These are phyloP conservation scores for Galago senegalensis DNA, from an alignment of 2,797 vertebrate genomes.

Conservation along the genomic window DNA sequence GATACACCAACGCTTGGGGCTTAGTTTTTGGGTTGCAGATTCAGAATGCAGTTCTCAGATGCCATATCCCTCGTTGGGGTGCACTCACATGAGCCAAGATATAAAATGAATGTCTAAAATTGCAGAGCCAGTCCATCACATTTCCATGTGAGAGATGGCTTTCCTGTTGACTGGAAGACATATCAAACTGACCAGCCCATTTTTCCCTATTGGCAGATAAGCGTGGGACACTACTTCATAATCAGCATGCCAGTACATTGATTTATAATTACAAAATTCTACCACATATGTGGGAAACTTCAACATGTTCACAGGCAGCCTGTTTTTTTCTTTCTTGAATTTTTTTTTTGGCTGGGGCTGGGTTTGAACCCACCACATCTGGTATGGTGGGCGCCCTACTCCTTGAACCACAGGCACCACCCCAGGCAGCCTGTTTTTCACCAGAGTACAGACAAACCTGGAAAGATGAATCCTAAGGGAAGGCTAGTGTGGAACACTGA, in stretches of 20 bases:
- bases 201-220: not conserved
- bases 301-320: not conserved
- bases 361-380: too few species aligned
- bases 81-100: not conserved
- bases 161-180: not conserved
- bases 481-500: conserved; percentile 2
- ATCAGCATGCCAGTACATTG: not conserved
- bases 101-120: not conserved
- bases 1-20: not conserved
- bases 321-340: too few species aligned
- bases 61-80: not conserved
- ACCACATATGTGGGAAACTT: not conserved
- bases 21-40: not conserved
- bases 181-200: not conserved
- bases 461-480: conserved; percentile 55
- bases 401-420: too few species aligned
- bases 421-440: not conserved
- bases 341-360: too few species aligned
- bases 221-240: not conserved
- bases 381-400: too few species aligned
- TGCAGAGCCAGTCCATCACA: not conserved
- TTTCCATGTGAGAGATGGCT: not conserved
- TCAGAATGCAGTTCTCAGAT: not conserved
- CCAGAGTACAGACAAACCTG: not conserved
- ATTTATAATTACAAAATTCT: conserved; percentile 34